A percentile compares a stretch with the other conserved stretches of the same genome.
Evolutionary conservation across 2,888 invertebrate genomes (phyloP).

Genomic region (Drosophila seclusa): DNA sequence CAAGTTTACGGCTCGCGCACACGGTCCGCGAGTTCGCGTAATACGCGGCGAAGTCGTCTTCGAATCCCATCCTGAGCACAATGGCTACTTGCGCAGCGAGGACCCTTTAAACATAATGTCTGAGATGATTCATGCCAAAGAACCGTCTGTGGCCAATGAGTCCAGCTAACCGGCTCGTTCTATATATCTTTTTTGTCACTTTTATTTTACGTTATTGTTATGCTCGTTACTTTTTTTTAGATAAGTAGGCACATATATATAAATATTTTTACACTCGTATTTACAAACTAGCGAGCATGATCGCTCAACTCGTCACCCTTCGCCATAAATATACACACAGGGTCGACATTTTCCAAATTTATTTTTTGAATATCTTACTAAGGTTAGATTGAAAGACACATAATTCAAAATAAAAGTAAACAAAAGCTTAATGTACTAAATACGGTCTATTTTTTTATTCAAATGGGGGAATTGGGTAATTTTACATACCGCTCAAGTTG

Average conservation of each 20-base stretch:
- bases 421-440: background rate
- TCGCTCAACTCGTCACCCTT: background rate
- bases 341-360: background rate
- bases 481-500: background rate
- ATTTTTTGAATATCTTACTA: background rate
- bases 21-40: constrained; percentile 83
- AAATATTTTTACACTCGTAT: constrained; percentile 1
- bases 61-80: constrained; percentile 81
- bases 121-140: constrained; percentile 42
- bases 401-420: background rate
- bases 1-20: constrained; percentile 81
- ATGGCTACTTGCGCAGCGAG: constrained; percentile 79
- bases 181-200: background rate
- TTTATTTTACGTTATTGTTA: constrained; percentile 9
- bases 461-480: background rate
- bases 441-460: background rate
- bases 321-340: background rate
- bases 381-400: background rate
- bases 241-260: constrained; percentile 3
- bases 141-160: background rate
- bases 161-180: constrained; percentile 1
- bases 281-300: background rate
- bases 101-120: constrained; percentile 73
- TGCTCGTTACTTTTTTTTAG: constrained; percentile 1
- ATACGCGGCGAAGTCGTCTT: constrained; percentile 82